Base-by-base conservation (phyloP, 2,113 vertebrate genomes). In the Hyperopisus bebe region DNA sequence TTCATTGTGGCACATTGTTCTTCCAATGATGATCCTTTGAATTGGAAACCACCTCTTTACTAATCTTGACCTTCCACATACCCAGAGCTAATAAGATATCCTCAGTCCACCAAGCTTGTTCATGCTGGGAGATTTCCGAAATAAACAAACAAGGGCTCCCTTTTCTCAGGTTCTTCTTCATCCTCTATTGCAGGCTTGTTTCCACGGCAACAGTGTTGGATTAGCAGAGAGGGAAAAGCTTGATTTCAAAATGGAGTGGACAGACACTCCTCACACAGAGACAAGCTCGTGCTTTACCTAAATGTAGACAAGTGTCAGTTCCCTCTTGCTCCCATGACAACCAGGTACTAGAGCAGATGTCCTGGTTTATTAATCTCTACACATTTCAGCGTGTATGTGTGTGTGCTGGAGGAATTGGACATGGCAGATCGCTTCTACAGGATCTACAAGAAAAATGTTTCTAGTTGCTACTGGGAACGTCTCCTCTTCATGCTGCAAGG, bases 131-230 rank as follows among this genome's bases (percentile, higher is more conserved):
- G 51, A 88, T 88, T 93, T 90, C 91, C 94, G 94, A 94, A 94
- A 92, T 94, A 96, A 95, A 96, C 94, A 96, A 96, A 96, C 95
- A 95, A 92, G 92, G 91, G 94, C 94, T 95, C 93, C 94, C 93
- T 92, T 94, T 93, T 93, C 89, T 92, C 92, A 88, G 94, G 93
- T 95, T 96, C 93, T 94, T 95, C 95, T 50, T 88, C 87, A 46
- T 88, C 55, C 53, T 88, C 53, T 96, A 95, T 95, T 93, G 90
- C 94, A 92, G 92, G 91, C 95, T 92, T 95, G 96, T 96, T 96
- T 96, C 95, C 96, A 92, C 94, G 96, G 96, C 93, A 96, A 96
- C 96, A 93, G 24, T 95, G 94, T 95, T 94, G 95, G 95, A 96
- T 94, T 94, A 95, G 95, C 94, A 92, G 94, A 95, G 95, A 94